These are phyloP conservation scores for Zaprionus africanus DNA, from an alignment of 1,140 invertebrate genomes.

Conservation along the genomic window DNA sequence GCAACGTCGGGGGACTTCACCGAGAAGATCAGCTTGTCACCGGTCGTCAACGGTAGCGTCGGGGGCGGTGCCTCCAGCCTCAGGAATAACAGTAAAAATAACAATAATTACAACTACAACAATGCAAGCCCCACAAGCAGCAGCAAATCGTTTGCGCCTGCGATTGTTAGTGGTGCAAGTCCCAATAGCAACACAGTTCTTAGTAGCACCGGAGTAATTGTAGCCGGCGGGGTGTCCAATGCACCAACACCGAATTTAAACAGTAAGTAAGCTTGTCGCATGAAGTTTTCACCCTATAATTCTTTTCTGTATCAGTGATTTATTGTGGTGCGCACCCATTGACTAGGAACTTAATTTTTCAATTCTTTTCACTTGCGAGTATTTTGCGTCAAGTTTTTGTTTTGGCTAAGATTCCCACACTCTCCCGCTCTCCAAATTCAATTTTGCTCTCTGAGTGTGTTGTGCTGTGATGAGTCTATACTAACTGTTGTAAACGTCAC, in stretches of 20 bases:
- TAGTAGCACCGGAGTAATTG: slow-evolving; percentile 74
- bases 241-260: slow-evolving; percentile 79
- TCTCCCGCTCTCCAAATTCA: no score
- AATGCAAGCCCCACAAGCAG: slow-evolving; percentile 46
- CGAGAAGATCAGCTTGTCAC: slow-evolving; percentile 79
- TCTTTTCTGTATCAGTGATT: no score
- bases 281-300: no score
- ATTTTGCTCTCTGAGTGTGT: no score
- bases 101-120: slow-evolving; percentile 12
- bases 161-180: slow-evolving; percentile 22
- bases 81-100: slow-evolving; percentile 11
- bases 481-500: no score
- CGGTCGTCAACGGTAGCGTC: slow-evolving; percentile 62
- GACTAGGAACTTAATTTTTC: no score
- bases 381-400: no score
- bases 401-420: no score
- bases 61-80: slow-evolving; percentile 19
- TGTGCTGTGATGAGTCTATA: no score
- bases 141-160: slow-evolving; percentile 43
- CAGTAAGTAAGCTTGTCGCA: slow-evolving; percentile 57
- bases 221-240: slow-evolving; percentile 70
- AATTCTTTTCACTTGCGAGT: no score
- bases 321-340: no score
- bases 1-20: slow-evolving; percentile 83
- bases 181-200: slow-evolving; percentile 66